Evolutionary conservation across 2,113 vertebrate genomes (phyloP), one percentile per base, ranked within the genome.

Genomic region (Corythornis cristatus): DNA sequence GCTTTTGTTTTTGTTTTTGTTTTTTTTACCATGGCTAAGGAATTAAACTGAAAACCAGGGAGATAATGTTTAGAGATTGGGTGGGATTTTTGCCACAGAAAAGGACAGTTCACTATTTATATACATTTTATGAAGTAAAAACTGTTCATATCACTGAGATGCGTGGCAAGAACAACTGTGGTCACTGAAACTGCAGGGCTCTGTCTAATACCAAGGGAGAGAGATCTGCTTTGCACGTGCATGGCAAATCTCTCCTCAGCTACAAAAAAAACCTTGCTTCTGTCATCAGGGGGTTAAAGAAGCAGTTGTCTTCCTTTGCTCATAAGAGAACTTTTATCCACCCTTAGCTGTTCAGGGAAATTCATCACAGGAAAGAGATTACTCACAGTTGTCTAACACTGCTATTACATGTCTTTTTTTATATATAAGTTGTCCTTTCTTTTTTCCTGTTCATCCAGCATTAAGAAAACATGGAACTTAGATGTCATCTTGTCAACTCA

Each of bases 171-270:
- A 64, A 91, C 50, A 94, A 53, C 56, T 22, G 19, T 90, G 86
- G 93, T 96, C 57, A 19, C 58, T 67, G 46, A 89, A 92, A 94
- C 77, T 71, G 62, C 62, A 62, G 46, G 77, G 46, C 58, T 96
- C 76, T 95, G 67, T 45, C 9, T 57, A 88, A 5, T 72, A 86
- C 79, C 78, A 70, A 57, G 58, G 56, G 71, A 72, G 42, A 77
- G 68, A 75, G 68, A 75, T 96, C 95, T 96, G 95, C 88, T 97
- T 96, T 97, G 95, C 81, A 88, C 96, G 96, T 97, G 97, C 82
- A 25, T 95, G 83, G 86, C 84, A 88, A 88, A 93, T 96, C 72
- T 96, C 78, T 93, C 91, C 89, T 87, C 48, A 93, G 75, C 81
- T 95, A 72, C 67, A 88, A 86, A 97, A 86, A 97, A 84, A 83